Conservation (phyloP, 2,888 invertebrate species). For the Aleiodes testaceus region DNA sequence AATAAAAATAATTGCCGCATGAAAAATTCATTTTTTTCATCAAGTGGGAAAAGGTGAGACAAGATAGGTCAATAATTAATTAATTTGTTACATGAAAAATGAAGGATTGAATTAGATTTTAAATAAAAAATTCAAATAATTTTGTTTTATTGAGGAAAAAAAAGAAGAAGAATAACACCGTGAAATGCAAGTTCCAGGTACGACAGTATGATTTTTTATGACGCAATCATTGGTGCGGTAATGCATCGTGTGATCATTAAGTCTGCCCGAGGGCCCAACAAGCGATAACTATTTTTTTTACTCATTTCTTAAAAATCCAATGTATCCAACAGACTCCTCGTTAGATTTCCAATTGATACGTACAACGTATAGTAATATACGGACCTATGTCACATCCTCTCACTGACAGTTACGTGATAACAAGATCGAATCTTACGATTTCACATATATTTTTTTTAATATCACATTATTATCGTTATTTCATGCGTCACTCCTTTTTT, state of each 20-base stretch:
- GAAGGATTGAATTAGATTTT: no score
- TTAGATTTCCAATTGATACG: constrained; percentile 32
- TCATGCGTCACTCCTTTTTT: no score
- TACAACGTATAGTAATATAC: constrained; percentile 10
- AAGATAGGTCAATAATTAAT: no score
- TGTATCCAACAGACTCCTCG: constrained; percentile 9
- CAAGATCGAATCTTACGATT: neutral
- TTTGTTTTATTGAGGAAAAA: neutral
- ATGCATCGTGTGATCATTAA: constrained; percentile 59
- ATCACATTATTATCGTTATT: no score
- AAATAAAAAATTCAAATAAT: constrained; percentile 17
- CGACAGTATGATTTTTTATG: constrained; percentile 61
- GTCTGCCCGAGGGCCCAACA: constrained; percentile 25
- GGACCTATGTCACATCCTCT: constrained; percentile 9
- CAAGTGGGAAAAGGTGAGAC: no score
- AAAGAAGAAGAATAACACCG: constrained; percentile 10
- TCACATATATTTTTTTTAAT: no score
- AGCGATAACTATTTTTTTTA: constrained; percentile 6
- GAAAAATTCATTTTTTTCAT: no score
- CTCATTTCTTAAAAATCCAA: neutral
- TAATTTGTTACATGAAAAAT: no score
- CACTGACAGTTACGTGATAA: constrained; percentile 18
- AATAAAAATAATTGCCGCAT: neutral
- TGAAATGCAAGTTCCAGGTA: constrained; percentile 56
- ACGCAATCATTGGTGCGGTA: constrained; percentile 61